phyloP scores from a whole-genome alignment of 2,113 vertebrate species.

The Lota lota region DNA sequence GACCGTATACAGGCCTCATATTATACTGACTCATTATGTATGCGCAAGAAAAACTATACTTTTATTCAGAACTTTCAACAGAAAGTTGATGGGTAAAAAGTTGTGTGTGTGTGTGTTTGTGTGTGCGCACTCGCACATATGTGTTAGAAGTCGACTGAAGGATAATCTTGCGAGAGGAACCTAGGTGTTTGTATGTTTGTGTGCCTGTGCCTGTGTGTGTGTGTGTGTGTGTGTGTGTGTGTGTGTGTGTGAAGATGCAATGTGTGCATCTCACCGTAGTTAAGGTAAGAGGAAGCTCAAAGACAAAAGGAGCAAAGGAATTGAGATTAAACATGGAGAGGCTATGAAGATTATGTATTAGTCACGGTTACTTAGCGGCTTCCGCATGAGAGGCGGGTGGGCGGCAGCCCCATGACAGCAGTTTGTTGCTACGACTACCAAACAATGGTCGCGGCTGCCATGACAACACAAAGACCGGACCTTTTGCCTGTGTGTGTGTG shows the following conservation, averaged over 20 bases:
- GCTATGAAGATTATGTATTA: slow-evolving; percentile 38
- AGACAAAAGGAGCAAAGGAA: too few species aligned
- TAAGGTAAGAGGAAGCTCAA: too few species aligned
- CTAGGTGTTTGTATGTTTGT: neutral
- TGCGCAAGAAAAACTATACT: too few species aligned
- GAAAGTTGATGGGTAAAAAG: too few species aligned
- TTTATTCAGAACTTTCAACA: too few species aligned
- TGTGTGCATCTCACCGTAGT: neutral
- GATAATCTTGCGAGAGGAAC: too few species aligned
- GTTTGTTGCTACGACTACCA: slow-evolving; percentile 25
- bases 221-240: neutral
- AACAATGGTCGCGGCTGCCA: slow-evolving; percentile 37
- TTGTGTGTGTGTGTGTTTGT: too few species aligned
- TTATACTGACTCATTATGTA: too few species aligned
- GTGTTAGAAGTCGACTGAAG: too few species aligned
- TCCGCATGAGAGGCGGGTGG: slow-evolving; percentile 18
- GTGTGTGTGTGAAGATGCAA: slow-evolving; percentile 10
- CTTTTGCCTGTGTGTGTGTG: too few species aligned
- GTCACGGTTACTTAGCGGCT: slow-evolving; percentile 39
- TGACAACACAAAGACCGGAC: slow-evolving; percentile 18
- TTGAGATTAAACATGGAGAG: neutral
- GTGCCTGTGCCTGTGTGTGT: slow-evolving; percentile 1
- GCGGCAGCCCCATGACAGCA: slow-evolving; percentile 20
- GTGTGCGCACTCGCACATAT: too few species aligned
- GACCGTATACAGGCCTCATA: too few species aligned